Evolutionary conservation across 2,113 vertebrate species (phyloP).

Genomic region (Cyphomyrus discorhynchus): DNA sequence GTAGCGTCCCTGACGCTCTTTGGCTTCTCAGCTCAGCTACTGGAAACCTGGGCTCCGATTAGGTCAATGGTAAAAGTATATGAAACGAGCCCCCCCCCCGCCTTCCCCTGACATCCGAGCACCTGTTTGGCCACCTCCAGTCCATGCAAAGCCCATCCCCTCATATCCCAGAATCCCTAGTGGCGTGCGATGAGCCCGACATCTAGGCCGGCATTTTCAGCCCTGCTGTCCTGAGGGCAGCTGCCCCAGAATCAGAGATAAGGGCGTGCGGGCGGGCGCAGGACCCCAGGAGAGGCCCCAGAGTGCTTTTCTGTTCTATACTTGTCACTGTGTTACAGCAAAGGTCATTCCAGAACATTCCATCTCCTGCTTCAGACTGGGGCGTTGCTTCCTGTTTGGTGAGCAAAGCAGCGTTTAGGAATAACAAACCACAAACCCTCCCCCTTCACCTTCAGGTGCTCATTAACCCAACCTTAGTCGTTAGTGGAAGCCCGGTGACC

Average conservation of each 20-base stretch:
- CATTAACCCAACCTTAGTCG: background rate
- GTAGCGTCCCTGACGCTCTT: background rate
- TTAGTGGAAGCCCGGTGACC: no score
- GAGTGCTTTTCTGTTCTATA: background rate
- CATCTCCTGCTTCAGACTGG: background rate
- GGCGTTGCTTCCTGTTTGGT: background rate
- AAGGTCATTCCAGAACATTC: background rate
- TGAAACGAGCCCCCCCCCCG: background rate
- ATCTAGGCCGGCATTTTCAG: background rate
- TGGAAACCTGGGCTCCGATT: background rate
- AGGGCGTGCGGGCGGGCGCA: background rate
- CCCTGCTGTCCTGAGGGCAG: background rate
- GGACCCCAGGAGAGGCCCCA: background rate
- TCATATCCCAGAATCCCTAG: background rate
- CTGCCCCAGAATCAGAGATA: background rate
- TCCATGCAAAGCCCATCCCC: background rate
- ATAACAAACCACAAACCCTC: background rate
- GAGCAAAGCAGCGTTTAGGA: background rate
- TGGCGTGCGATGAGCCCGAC: background rate
- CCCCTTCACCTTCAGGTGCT: background rate
- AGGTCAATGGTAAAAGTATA: background rate
- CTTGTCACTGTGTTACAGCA: background rate
- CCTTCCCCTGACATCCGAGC: background rate
- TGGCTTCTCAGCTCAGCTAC: background rate
- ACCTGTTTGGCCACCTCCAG: background rate